These are phyloP conservation scores for Rhagologus leucostigma DNA, from an alignment of 2,113 vertebrate species.

Conservation along the genomic window DNA sequence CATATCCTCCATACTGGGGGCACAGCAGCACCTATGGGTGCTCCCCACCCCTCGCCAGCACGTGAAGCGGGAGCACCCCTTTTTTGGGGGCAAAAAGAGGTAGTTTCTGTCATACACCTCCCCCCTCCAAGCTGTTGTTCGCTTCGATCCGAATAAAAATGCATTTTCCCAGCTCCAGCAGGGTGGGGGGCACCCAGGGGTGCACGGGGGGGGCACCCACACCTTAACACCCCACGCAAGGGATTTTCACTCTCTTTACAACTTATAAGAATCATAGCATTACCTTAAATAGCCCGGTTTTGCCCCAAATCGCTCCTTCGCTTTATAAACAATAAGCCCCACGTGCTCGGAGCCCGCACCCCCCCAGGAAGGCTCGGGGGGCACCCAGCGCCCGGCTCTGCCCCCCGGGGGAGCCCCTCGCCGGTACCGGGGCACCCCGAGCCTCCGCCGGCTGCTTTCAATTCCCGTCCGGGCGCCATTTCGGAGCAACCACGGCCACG, in stretches of 20 bases:
- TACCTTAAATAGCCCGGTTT: not conserved
- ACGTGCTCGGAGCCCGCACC: not conserved
- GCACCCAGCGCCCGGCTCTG: not conserved
- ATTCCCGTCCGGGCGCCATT: not conserved
- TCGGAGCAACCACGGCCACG: not conserved
- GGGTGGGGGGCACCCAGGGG: not conserved
- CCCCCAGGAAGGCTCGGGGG: not conserved
- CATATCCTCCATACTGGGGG: rapidly evolving
- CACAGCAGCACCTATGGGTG: not conserved
- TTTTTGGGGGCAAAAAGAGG: not conserved
- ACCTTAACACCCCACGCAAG: not conserved
- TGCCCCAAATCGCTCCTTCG: not conserved
- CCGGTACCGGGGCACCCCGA: not conserved
- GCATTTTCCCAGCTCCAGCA: not conserved
- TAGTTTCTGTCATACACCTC: not conserved
- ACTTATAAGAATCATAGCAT: not conserved
- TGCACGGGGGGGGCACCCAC: not conserved
- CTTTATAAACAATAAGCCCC: not conserved
- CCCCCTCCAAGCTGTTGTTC: too few relatives aligned
- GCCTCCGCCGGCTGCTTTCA: not conserved
- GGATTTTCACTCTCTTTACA: not conserved
- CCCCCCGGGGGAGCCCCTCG: not conserved
- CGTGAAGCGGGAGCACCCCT: not conserved
- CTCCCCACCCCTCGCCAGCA: not conserved
- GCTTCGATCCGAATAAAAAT: not conserved